Percentiles rank a stretch among this genome's conserved stretches.
Conservation (phyloP, 2,797 vertebrate species). For the Pseudotriccus pelzelni region DNA sequence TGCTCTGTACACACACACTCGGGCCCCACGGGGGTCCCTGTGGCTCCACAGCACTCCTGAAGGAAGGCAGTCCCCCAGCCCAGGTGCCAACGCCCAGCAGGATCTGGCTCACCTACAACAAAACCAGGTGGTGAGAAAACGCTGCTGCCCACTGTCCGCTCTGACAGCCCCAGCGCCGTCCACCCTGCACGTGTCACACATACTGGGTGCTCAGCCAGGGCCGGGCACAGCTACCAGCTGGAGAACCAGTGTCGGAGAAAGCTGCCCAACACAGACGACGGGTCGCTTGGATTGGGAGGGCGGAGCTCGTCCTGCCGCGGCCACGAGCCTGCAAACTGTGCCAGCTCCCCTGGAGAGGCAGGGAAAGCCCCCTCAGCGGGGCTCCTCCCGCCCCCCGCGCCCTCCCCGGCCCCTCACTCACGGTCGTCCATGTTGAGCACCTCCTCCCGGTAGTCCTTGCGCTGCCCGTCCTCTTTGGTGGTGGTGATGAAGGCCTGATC, state of each 20-base stretch:
- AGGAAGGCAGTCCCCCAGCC: background rate
- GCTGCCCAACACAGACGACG: slow-evolving; percentile 77
- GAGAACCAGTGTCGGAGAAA: slow-evolving; percentile 83
- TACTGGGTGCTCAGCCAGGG: background rate
- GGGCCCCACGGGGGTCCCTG: background rate
- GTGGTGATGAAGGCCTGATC: slow-evolving; percentile 12
- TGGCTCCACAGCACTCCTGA: background rate
- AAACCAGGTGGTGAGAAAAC: background rate
- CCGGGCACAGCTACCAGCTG: slow-evolving; percentile 15
- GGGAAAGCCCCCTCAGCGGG: background rate
- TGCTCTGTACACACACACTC: background rate
- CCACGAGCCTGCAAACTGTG: background rate
- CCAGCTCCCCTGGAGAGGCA: slow-evolving; percentile 60
- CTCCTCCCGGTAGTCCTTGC: background rate
- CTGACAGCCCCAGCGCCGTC: accelerated
- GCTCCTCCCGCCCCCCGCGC: accelerated
- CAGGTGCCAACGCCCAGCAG: background rate
- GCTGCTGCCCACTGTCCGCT: background rate
- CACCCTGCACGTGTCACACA: background rate
- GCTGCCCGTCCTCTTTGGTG: background rate
- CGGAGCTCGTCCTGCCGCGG: background rate
- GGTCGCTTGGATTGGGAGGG: slow-evolving; percentile 68
- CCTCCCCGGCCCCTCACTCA: slow-evolving; percentile 7
- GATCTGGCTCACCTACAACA: background rate
- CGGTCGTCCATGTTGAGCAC: slow-evolving; percentile 33